These are phyloP conservation scores for Odontocolon sp. DNA, from an alignment of 2,888 invertebrate species.

Conservation along the genomic window DNA sequence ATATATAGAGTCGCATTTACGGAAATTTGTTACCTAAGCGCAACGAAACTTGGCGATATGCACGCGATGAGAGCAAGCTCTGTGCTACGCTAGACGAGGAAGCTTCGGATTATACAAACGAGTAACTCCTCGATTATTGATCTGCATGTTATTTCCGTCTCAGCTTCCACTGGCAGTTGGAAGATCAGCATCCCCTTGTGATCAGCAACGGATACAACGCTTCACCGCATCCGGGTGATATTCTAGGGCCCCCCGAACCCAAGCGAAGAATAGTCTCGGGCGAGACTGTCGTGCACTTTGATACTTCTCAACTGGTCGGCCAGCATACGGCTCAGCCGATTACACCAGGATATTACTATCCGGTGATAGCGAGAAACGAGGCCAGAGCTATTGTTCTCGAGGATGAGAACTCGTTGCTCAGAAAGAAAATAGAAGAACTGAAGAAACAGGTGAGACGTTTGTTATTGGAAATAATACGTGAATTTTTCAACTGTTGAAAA, in stretches of 20 bases:
- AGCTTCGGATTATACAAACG: background rate
- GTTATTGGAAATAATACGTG: background rate
- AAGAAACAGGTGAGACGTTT: constrained; percentile 84
- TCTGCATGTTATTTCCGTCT: constrained; percentile 39
- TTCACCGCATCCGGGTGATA: constrained; percentile 75
- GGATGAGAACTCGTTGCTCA: constrained; percentile 86
- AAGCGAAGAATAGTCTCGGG: constrained; percentile 77
- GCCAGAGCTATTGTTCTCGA: constrained; percentile 82
- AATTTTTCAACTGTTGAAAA: background rate
- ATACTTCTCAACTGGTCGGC: constrained; percentile 75
- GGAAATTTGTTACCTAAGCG: constrained; percentile 32
- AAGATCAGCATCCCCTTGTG: constrained; percentile 75
- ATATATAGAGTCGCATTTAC: constrained; percentile 25
- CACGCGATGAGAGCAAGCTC: background rate
- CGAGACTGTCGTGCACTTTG: constrained; percentile 77
- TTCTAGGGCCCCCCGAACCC: constrained; percentile 77
- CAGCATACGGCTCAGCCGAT: constrained; percentile 75
- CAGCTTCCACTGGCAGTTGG: constrained; percentile 77
- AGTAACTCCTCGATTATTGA: constrained; percentile 31
- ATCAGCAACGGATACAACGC: constrained; percentile 73
- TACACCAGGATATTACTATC: constrained; percentile 77
- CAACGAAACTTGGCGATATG: constrained; percentile 9
- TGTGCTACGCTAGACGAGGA: background rate
- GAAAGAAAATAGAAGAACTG: constrained; percentile 86
- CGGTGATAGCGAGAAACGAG: constrained; percentile 78